Percentiles rank a stretch among this genome's conserved stretches.
Conservation (phyloP, 2,888 invertebrate genomes). For the Dynastes hyllus region DNA sequence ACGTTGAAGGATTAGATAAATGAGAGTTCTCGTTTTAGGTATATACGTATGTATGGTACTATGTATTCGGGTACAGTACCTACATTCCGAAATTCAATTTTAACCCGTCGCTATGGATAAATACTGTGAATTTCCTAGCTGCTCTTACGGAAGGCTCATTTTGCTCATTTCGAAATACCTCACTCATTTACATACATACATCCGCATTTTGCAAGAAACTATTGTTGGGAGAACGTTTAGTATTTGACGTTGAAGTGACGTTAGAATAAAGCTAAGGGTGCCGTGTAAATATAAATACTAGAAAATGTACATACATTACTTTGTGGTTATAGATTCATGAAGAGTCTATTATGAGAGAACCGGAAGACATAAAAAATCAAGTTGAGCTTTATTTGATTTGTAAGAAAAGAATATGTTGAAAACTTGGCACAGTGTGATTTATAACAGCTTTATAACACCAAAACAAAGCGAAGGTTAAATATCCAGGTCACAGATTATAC, state of each 20-base stretch:
- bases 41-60: not conserved
- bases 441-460: too few species aligned
- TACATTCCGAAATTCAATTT: slow-evolving; percentile 41
- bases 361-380: too few species aligned
- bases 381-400: too few species aligned
- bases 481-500: too few species aligned
- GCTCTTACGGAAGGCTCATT: slow-evolving; percentile 31
- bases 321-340: not conserved
- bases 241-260: not conserved
- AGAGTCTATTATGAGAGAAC: not conserved
- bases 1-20: slow-evolving; percentile 42
- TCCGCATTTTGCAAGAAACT: not conserved
- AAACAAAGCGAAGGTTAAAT: too few species aligned
- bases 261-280: not conserved
- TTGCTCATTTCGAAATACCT: not conserved
- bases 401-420: too few species aligned
- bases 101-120: slow-evolving; percentile 36
- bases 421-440: too few species aligned
- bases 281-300: too few species aligned
- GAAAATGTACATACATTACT: too few species aligned
- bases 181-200: slow-evolving; percentile 11
- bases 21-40: slow-evolving; percentile 38
- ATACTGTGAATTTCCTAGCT: slow-evolving; percentile 20
- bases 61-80: not conserved
- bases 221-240: not conserved